These are phyloP conservation scores for Rhinoderma darwinii DNA, from an alignment of 2,113 vertebrate genomes.

Conservation along the genomic window DNA sequence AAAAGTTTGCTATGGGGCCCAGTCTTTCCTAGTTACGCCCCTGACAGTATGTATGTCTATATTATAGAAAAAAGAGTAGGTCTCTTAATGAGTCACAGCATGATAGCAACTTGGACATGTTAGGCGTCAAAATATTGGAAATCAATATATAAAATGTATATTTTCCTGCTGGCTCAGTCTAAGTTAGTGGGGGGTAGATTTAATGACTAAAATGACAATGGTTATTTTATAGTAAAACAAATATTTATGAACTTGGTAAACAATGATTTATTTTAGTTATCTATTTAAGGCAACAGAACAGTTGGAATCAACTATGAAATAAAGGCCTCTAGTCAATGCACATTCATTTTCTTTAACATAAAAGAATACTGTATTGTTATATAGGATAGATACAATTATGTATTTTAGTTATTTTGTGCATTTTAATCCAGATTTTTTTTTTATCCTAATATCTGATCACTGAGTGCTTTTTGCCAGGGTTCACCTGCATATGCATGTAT, in stretches of 20 bases:
- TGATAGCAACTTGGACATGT: neutral
- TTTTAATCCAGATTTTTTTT: too few species aligned
- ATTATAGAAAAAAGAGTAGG: neutral
- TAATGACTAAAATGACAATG: slow-evolving; percentile 8
- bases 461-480: too few species aligned
- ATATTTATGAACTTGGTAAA: neutral
- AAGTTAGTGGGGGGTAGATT: neutral
- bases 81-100: neutral
- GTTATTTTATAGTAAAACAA: neutral
- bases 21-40: too few species aligned
- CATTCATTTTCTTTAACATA: neutral
- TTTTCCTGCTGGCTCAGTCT: neutral
- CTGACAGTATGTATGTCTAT: neutral
- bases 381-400: neutral
- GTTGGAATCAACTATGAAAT: neutral
- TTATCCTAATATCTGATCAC: too few species aligned
- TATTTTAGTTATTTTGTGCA: neutral
- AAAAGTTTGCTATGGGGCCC: too few species aligned
- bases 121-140: slow-evolving; percentile 3
- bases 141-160: slow-evolving; percentile 12
- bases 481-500: too few species aligned
- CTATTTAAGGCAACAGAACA: neutral
- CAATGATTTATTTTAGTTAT: neutral
- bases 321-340: neutral
- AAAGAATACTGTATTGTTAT: neutral